Base-by-base conservation (phyloP, 2,888 invertebrate species). In the Pandemis corylana region DNA sequence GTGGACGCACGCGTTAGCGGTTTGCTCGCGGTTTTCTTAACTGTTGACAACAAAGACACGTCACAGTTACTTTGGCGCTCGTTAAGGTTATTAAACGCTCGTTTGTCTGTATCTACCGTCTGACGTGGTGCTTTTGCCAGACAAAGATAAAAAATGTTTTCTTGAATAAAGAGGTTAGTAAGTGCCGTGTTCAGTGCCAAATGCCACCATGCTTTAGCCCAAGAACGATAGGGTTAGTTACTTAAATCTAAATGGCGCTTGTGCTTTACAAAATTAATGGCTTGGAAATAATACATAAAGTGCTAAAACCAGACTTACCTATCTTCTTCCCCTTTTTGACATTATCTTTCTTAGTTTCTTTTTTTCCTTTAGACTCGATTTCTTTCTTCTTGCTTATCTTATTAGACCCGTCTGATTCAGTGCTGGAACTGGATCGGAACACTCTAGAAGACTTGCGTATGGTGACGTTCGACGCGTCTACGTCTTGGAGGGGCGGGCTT, bases 381-480 rank as follows among this genome's bases (percentile, higher is more conserved):
- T 10, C 69, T 65, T 74, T 75, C 62, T 67, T 65, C n/a, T 62
- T 70, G n/a, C 36, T 62, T 3, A 62, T 13, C 36, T 61, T 70
- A 15, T 20, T 67, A 0, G 86, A 80, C 0, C 81, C 82, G 2
- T 78, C 81, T 2, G 78, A 87, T 0, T 91, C 90, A 0, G 88
- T 83, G 73, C 89, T 86, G 0, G 91, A 87, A 0, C 83, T 81
- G 0, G 90, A 88, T 44, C 81, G 87, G 1, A 77, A 56, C 0
- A 82, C 79, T 63, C 85, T 83, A 0, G 81, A 81, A 1, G 91
- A 88, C 71, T 79, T 84, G 0, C 92, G 82, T 0, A 90, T 76
- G 0, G 92, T 92, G 9, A 93, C 85, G 63, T 92, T 92, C 0
- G 90, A 89, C 0, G 78, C 77, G 72, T 93, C 91, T 0, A 89